phyloP scores from a whole-genome alignment of 2,113 vertebrate genomes.

The Caloenas nicobarica region DNA sequence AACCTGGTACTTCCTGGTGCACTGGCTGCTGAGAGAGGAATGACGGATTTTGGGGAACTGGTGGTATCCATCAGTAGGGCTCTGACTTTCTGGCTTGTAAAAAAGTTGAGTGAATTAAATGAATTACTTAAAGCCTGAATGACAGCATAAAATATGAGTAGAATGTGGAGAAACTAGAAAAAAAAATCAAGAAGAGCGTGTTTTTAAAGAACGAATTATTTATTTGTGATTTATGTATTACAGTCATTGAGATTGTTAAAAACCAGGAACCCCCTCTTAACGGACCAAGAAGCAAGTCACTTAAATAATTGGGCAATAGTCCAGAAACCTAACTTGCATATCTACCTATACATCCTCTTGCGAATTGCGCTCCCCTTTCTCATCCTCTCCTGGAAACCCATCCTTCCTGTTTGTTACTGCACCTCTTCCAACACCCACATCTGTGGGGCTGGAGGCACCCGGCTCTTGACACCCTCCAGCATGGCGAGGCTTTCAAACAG shows the following conservation, averaged over 20 bases:
- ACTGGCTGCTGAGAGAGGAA: background rate
- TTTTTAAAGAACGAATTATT: background rate
- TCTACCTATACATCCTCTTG: background rate
- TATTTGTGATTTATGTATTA: background rate
- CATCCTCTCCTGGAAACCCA: background rate
- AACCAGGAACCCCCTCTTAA: background rate
- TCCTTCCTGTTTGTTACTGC: background rate
- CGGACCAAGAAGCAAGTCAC: background rate
- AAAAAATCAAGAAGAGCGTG: background rate
- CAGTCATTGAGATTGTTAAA: background rate
- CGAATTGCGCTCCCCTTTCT: background rate
- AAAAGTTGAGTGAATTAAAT: background rate
- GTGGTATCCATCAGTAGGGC: background rate
- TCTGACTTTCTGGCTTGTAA: background rate
- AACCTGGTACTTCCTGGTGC: background rate
- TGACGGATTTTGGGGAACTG: background rate
- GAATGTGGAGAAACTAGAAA: background rate
- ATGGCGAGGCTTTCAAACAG: background rate
- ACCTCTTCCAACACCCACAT: background rate
- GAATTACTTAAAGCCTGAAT: background rate
- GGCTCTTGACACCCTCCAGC: fast-evolving
- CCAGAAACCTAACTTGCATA: background rate
- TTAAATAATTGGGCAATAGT: background rate
- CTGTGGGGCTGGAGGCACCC: background rate
- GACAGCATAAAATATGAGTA: background rate